These are phyloP conservation scores for Antechinus stuartii DNA, from an alignment of 2,113 vertebrate species.

Conservation along the genomic window DNA sequence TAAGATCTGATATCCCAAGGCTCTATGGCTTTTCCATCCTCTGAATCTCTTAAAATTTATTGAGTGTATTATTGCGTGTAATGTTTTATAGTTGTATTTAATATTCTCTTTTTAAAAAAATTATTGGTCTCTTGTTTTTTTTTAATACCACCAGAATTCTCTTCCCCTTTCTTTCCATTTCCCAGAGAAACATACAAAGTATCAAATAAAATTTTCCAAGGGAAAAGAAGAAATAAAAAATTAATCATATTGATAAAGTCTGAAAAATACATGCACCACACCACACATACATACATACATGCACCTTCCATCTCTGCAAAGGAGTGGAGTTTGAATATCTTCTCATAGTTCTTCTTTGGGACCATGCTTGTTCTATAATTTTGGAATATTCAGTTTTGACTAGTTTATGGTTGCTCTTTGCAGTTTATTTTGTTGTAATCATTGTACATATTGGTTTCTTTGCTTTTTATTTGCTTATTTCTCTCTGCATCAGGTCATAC, in stretches of 20 bases:
- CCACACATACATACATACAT: neutral
- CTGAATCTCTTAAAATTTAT: too few species aligned
- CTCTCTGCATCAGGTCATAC: neutral
- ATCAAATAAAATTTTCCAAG: neutral
- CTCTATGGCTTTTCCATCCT: neutral
- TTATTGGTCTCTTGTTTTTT: neutral
- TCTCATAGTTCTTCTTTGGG: neutral
- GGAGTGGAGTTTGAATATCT: neutral
- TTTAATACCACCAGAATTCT: neutral
- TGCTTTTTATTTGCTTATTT: neutral
- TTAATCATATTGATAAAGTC: neutral
- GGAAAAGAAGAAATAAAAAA: neutral
- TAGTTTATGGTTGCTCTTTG: neutral
- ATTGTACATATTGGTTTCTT: neutral
- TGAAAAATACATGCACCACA: neutral
- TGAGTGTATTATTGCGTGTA: neutral
- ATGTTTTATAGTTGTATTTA: neutral
- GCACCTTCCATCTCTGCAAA: neutral
- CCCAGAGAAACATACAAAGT: neutral
- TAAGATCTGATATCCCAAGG: neutral
- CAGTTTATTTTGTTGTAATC: neutral
- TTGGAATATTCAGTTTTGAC: neutral
- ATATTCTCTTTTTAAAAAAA: neutral
- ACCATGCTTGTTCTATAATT: neutral
- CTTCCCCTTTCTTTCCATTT: neutral